Conservation (phyloP, 1,140 invertebrate species). For the Tyrophagus putrescentiae region DNA sequence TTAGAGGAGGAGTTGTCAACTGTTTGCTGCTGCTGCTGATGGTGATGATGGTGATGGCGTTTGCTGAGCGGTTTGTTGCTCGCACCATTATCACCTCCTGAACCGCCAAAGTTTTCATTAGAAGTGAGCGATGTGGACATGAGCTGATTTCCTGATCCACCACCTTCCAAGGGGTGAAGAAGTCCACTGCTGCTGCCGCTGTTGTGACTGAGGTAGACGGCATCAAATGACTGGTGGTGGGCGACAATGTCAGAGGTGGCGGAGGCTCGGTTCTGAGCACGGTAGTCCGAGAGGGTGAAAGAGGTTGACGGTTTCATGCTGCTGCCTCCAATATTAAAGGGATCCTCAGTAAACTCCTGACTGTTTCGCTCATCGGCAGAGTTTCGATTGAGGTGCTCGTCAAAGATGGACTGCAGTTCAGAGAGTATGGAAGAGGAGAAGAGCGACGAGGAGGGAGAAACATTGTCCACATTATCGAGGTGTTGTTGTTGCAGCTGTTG, state of each 20-base stretch:
- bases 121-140: slow-evolving; percentile 12
- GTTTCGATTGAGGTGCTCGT: slow-evolving; percentile 10
- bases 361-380: not conserved
- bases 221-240: slow-evolving; percentile 12
- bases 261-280: not conserved
- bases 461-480: not conserved
- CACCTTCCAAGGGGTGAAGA: not conserved
- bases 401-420: slow-evolving; percentile 10
- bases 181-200: not conserved
- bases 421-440: slow-evolving; percentile 1
- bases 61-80: not conserved
- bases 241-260: not conserved
- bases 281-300: not conserved
- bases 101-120: not conserved
- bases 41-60: too few relatives aligned
- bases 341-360: not conserved
- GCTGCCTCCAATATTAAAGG: not conserved
- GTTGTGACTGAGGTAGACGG: not conserved
- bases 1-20: too few relatives aligned
- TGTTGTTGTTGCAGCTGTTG: not conserved
- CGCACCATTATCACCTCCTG: not conserved
- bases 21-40: too few relatives aligned
- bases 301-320: slow-evolving; percentile 2
- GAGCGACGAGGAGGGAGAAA: slow-evolving; percentile 6
- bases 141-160: not conserved